phyloP scores from a whole-genome alignment of 2,113 vertebrate genomes.

The Micromys minutus region DNA sequence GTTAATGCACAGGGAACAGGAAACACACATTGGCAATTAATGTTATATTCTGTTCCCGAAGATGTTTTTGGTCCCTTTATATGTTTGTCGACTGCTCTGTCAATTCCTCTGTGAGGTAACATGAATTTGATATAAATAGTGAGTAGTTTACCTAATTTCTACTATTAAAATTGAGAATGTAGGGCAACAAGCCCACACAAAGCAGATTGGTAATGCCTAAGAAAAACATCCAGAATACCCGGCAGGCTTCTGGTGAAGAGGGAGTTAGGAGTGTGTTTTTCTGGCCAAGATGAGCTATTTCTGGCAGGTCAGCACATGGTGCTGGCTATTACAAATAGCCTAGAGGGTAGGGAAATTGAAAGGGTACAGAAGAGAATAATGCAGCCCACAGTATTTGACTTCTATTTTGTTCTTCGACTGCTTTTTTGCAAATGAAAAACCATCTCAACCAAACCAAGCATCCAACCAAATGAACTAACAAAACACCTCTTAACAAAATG shows the following conservation, averaged over 20 bases:
- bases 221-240: not conserved
- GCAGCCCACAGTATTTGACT: not conserved
- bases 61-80: constrained; percentile 38
- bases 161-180: not conserved
- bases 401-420: not conserved
- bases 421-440: not conserved
- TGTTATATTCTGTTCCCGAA: constrained; percentile 31
- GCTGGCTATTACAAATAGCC: not conserved
- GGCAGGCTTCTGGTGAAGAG: not conserved
- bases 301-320: not conserved
- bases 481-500: not conserved
- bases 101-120: constrained; percentile 43
- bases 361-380: not conserved
- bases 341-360: not conserved
- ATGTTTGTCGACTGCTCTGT: not conserved
- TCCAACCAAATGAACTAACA: not conserved
- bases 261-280: not conserved
- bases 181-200: not conserved
- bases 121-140: constrained; percentile 34
- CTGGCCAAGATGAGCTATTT: not conserved
- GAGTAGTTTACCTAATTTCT: constrained; percentile 32
- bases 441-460: not conserved
- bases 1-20: not conserved
- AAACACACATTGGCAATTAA: constrained; percentile 54
- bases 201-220: not conserved